Base-by-base conservation (phyloP, 2,888 invertebrate genomes). In the Fabriciana adippe region DNA sequence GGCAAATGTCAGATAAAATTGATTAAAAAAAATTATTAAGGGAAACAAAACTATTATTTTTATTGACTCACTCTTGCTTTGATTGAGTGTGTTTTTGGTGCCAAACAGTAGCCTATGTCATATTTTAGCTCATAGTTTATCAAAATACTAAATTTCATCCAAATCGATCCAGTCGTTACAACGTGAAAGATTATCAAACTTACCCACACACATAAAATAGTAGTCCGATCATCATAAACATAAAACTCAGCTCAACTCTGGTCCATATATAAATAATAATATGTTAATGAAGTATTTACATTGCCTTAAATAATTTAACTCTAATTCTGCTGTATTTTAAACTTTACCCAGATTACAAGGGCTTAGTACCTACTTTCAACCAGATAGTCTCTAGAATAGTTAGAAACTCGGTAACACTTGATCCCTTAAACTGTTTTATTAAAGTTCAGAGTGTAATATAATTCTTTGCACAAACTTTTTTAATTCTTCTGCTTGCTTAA, bases 381-480 rank as follows among this genome's bases (percentile, higher is more conserved):
- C 59, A 47, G 59, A 59, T 50, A 50, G 50, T 59, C 59, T 59
- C 13, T 26, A 21, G 48, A 59, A 45, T 56, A 48, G 48, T 48
- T 48, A 59, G 15, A 26, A 59, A 59, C 31, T 59, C 26, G n/a
- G 21, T 48, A 1, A 50, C 21, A 31, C 8, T 13, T 50, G 31
- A 59, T 59, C 31, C n/a, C n/a, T 59, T 59, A 59, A 59, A 59
- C n/a, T 45, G 21, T 26, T 26, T 59, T 31, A 59, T 16, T 1
- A 59, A 59, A 59, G 48, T 48, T 59, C 8, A 16, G n/a, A 16
- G 5, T 4, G 21, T 15, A 26, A 59, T 59, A 47, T 59, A 47
- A 4, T 59, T 15, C 50, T 50, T 50, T 50, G 50, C 5, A 50
- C n/a, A 50, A 50, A 15, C 16, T 50, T 50, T 50, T 50, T n/a